phyloP scores from a whole-genome alignment of 30 jellyfish, hydroid and myxozoan species.

The Catostylus mosaicus region DNA sequence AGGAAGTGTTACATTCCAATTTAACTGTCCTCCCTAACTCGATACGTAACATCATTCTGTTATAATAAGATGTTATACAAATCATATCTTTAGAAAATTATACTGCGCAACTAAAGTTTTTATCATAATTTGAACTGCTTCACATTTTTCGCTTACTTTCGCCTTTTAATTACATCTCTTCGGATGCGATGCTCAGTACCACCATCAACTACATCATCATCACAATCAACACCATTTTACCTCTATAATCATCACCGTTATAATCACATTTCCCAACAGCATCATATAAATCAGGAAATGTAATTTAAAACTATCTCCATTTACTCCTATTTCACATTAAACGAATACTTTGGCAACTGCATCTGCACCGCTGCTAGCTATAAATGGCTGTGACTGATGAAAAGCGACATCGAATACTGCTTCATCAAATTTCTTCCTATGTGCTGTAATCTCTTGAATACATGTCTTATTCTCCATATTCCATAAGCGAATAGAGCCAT shows the following conservation, averaged over 20 bases:
- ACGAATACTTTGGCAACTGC: constrained; percentile 98
- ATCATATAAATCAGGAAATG: constrained; percentile 32
- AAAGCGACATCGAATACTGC: constrained; percentile 99
- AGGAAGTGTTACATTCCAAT: too few species aligned
- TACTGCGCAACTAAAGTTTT: not conserved
- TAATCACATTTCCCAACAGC: too few species aligned
- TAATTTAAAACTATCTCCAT: constrained; percentile 33
- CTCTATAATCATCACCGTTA: too few species aligned
- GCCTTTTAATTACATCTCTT: too few species aligned
- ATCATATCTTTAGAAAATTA: not conserved
- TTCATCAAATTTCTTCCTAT: constrained; percentile 96
- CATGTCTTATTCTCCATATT: constrained; percentile 98
- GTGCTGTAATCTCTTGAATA: constrained; percentile 98
- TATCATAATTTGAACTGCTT: not conserved
- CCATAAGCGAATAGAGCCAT: constrained; percentile 99
- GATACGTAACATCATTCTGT: too few species aligned
- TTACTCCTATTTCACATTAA: constrained; percentile 15
- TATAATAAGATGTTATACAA: not conserved
- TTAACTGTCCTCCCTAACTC: too few species aligned
- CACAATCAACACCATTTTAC: not conserved
- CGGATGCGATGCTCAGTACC: not conserved
- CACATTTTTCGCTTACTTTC: too few species aligned
- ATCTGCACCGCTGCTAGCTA: constrained; percentile 99
- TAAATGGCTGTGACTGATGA: constrained; percentile 96
- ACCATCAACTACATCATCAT: not conserved